Evolutionary conservation across 1,140 invertebrate species (phyloP), one percentile per base, ranked within the genome.

Genomic region (Drosophila mauritiana): DNA sequence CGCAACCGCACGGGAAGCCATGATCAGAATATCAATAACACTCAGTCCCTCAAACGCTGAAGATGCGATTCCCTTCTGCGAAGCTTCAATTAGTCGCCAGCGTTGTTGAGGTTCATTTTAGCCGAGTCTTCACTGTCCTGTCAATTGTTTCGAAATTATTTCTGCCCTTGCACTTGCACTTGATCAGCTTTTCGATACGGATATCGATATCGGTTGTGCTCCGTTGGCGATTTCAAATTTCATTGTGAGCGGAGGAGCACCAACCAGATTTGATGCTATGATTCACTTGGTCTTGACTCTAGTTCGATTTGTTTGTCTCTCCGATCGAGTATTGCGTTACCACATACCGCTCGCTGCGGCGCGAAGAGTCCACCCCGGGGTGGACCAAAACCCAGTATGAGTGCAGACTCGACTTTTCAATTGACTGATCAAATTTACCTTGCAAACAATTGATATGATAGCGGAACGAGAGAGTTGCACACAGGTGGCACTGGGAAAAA

Each of bases 21-120:
- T 70, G 67, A 70, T 69, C 64, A 17, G 67, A 70, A 70, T 70
- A 70, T 70, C 67, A 70, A 70, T 70, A 69, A 69, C 67, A 48
- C 46, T 69, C 64, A 22, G 49, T n/a, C n/a, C 49, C 49, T 25
- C 55, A 42, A 65, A 52, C 39, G 39, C 11, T 13, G 20, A 31
- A 40, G 45, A 51, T 37, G 25, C 3, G 36, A 51, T 59, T 40
- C 31, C 59, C 62, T 31, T 43, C 62, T 37, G 11, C 37, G 36
- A 43, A 68, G 45, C 62, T 36, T 51, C 37, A 68, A 67, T 68
- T 53, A 68, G 61, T 61, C 67, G 52, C 67, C 68, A 69, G 49
- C 25, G 34, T 70, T 10, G 37, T 39, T 57, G 67, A 49, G 67
- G 67, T 70, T 70, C 57, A 57, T n/a, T 56, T 48, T 69, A 69